These are phyloP conservation scores for Cheilosia grossa DNA, from an alignment of 2,888 invertebrate genomes.

Conservation along the genomic window DNA sequence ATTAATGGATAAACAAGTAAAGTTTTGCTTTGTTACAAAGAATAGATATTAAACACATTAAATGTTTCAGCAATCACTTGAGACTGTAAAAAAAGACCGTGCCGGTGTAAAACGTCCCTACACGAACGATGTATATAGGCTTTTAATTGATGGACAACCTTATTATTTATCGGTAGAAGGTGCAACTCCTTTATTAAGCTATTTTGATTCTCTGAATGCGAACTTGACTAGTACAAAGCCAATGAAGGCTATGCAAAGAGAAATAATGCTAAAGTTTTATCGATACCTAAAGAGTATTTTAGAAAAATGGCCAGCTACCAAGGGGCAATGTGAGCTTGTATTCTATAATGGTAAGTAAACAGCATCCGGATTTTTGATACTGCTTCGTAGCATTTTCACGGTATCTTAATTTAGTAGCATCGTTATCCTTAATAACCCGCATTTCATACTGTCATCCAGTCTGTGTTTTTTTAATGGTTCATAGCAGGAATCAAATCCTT, in stretches of 20 bases:
- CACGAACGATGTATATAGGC: constrained; percentile 79
- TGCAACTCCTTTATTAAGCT: constrained; percentile 81
- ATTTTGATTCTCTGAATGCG: constrained; percentile 78
- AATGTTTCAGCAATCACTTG: constrained; percentile 76
- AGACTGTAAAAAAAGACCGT: constrained; percentile 77
- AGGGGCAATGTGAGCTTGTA: constrained; percentile 77
- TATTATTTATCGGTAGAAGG: constrained; percentile 81
- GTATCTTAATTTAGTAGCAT: too few species aligned
- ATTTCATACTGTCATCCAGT: too few species aligned
- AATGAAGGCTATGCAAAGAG: constrained; percentile 79
- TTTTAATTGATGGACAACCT: constrained; percentile 75
- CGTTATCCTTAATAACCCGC: too few species aligned
- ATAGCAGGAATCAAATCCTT: too few species aligned
- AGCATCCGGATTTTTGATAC: too few species aligned
- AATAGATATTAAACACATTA: background rate
- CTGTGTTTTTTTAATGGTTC: too few species aligned
- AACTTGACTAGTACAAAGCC: constrained; percentile 77
- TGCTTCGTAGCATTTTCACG: too few species aligned
- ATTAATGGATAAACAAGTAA: constrained; percentile 75
- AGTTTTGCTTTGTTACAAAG: constrained; percentile 68
- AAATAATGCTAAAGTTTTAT: constrained; percentile 80
- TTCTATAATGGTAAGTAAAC: constrained; percentile 78
- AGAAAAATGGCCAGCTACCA: constrained; percentile 78
- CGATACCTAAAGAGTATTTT: constrained; percentile 77
- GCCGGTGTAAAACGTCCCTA: constrained; percentile 80